phyloP scores from a whole-genome alignment of 1,140 invertebrate genomes.

The Belonocnema kinseyi region DNA sequence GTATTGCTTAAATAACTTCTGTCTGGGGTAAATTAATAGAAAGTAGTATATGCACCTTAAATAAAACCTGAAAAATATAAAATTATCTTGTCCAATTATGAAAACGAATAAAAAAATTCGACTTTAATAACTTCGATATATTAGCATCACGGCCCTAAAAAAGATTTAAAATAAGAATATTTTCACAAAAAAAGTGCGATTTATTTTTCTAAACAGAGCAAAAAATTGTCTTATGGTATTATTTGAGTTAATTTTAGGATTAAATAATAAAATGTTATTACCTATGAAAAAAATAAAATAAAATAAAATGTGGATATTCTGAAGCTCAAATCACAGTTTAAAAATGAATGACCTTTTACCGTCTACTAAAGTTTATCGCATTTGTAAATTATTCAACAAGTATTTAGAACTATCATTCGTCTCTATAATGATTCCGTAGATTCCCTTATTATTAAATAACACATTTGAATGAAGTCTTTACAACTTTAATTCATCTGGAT shows the following conservation, averaged over 20 bases:
- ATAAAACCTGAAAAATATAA: slow-evolving; percentile 38
- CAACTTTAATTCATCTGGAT: slow-evolving; percentile 49
- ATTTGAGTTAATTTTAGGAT: background rate
- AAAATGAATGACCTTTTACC: slow-evolving; percentile 8
- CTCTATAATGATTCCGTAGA: slow-evolving; percentile 29
- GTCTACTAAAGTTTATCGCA: background rate
- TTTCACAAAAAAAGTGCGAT: background rate
- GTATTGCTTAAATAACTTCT: slow-evolving; percentile 31
- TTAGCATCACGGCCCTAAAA: background rate
- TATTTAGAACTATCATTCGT: slow-evolving; percentile 38
- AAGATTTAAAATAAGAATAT: background rate
- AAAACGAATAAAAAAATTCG: background rate
- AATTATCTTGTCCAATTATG: background rate
- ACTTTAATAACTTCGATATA: background rate
- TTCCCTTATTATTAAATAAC: slow-evolving; percentile 35
- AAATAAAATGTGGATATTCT: slow-evolving; percentile 12
- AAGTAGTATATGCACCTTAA: slow-evolving; percentile 35
- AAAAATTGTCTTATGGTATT: too few species aligned
- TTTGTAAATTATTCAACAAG: slow-evolving; percentile 19
- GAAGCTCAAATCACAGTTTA: slow-evolving; percentile 21
- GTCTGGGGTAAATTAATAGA: slow-evolving; percentile 40
- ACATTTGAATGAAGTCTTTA: slow-evolving; percentile 41
- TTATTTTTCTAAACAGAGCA: too few species aligned
- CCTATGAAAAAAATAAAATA: background rate
- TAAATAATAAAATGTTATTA: background rate